Base-by-base conservation (phyloP, 2,888 invertebrate genomes). In the Ctena decussata region DNA sequence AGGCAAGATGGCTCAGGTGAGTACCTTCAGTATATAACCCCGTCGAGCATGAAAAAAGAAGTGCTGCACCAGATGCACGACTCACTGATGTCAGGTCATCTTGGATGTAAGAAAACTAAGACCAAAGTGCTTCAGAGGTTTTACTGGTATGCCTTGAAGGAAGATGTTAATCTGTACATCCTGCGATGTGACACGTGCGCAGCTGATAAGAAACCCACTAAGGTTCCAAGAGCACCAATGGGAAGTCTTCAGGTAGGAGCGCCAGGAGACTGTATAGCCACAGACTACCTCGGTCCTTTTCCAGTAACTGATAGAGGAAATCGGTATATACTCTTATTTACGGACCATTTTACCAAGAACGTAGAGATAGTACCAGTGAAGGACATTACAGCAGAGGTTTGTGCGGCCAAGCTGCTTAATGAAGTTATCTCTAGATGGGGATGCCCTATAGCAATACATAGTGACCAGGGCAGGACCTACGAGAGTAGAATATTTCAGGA, bases 211-310 rank as follows among this genome's bases (percentile, higher is more conserved):
- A 70, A 37, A 12, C 76, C 80, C 3, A 5, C 24, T n/a, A 78
- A 76, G 24, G 35, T 41, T 30, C 69, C 77, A 0, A 75, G n/a
- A 39, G 82, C 84, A n/a, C 79, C 76, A 32, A 32, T 78, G 53
- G 71, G 81, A 18, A 5, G 99, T 98, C 94, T 98, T 97, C 35
- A 98, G 97, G 96, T 99, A 98, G 93, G 98, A 97, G 21, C 65
- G 24, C 81, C 86, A n/a, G 39, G 85, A 65, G 83, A 86, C 46
- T 32, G 57, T 0, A 1, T 86, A 12, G 81, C 84, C 6, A 46
- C 71, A 8, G 82, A 87, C 24, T 80, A 85, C 46, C 18, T 78
- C 0, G 87, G 84, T 5, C 85, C 85, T 18, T 77, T 89, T 3
- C 84, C 84, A 74, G 35, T 46, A 15, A 85, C n/a, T n/a, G n/a